These are phyloP conservation scores for Balaeniceps rex DNA, from an alignment of 2,113 vertebrate species.

Conservation along the genomic window DNA sequence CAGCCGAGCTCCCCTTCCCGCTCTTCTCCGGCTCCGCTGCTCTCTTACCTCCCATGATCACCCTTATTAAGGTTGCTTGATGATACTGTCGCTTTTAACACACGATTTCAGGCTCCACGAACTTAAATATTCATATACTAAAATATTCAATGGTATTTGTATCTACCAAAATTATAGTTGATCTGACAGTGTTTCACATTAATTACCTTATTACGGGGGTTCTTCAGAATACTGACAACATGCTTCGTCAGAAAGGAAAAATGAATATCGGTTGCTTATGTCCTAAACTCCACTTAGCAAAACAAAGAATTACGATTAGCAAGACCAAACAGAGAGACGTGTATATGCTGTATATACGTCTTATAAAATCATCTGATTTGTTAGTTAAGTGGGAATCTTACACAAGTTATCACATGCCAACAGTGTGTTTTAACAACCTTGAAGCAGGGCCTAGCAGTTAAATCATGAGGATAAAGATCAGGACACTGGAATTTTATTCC, in stretches of 20 bases:
- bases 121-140: not conserved
- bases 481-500: not conserved
- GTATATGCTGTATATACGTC: not conserved
- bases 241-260: not conserved
- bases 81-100: not conserved
- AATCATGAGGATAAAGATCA: not conserved
- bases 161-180: not conserved
- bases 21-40: not conserved
- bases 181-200: not conserved
- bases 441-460: conserved; percentile 5
- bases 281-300: not conserved
- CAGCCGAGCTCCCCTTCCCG: conserved; percentile 51
- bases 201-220: not conserved
- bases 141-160: not conserved
- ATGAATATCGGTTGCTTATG: not conserved
- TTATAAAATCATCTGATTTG: not conserved
- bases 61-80: not conserved
- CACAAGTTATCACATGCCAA: not conserved
- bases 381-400: not conserved
- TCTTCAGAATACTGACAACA: not conserved
- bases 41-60: not conserved
- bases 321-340: not conserved
- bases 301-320: not conserved
- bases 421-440: conserved; percentile 24
- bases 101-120: not conserved